Evolutionary conservation across 1,140 invertebrate genomes (phyloP), one percentile per base, ranked within the genome.

Genomic region (Zophobas morio): DNA sequence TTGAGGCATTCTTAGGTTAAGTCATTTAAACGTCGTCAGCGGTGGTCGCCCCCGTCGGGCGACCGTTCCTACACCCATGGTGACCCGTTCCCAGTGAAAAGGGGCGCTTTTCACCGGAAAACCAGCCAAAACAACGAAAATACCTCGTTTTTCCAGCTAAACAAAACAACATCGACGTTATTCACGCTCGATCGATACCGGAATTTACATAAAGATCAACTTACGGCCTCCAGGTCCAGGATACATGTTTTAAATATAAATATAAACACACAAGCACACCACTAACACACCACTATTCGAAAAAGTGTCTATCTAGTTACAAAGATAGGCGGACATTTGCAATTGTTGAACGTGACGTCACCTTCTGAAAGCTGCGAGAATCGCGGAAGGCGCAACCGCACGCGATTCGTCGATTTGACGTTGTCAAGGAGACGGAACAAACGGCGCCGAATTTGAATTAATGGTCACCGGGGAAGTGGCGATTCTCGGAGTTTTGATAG

Each of bases 321-420:
- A 79, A 84, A 85, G 83, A 76, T 75, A 80, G 82, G 81, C 85
- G 78, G 85, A 84, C 85, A 86, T 86, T 86, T 85, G 84, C 82
- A 84, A 85, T 79, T 49, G 71, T 42, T 74, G 76, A 76, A 79
- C 74, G 77, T 81, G 79, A 82, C 82, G 79, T 81, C 81, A 82
- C 20, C 60, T 8, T 33, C 46, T 3, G 74, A 78, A 53, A 46
- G 40, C 47, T 77, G 36, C 1, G 42, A 33, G 35, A 46, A 40
- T 37, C 37, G 39, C 20, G 39, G 60, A 66, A n/a, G 39, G 60
- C 60, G 60, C 60, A 66, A 66, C 40, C 60, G 60, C 60, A 66
- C 60, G 60, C 60, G 6, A 66, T 66, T 66, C 37, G 60, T 47
- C 39, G 57, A 63, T 63, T 40, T 2, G 1, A 37, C 35, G 60